Base-by-base conservation (phyloP, 92 coral and sea anemone genomes). In the Epizoanthus rinbou region DNA sequence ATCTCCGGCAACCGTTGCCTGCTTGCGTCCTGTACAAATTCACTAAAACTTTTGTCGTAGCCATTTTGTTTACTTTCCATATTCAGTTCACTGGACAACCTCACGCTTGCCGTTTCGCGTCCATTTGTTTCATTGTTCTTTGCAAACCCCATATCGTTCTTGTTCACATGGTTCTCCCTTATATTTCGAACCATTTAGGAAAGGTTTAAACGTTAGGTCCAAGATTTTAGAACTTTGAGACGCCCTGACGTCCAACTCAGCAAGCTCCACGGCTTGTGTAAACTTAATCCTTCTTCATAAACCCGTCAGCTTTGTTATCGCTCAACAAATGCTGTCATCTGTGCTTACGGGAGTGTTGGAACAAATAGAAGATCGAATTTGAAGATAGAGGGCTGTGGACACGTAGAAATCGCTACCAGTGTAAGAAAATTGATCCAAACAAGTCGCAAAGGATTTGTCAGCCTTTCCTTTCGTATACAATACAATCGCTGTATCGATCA, bases 241-340 rank as follows among this genome's bases (percentile, higher is more conserved):
- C 7, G 58, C 22, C 54, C 57, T 15, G 57, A 60, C 8, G 57
- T 23, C 58, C 58, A 41, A 15, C 54, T 1, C 18, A 31, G 73
- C 22, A 17, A 68, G 54, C 37, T 50, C 58, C 24, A 63, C 47
- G 9, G 68, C 22, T 58, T 22, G 7, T 41, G 72, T 62, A 39
- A 75, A 78, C 71, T 62, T 62, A 78, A 78, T 78, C 71, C 58
- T 60, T 35, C 71, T 41, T 11, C 64, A 50, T 50, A 50, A 50
- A 11, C 54, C 16, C 54, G 13, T 50, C 54, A 37, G 58, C 82
- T 62, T 78, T 60, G 82, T 78, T 78, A 78, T 57, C 39, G 47
- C 28, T 78, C 70, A 78, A 62, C 16, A 78, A 62, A 78, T 33
- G 82, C 69, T 78, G 71, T 78, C 72, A 78, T 62, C 82, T 22